Conservation (phyloP, 2,888 invertebrate genomes). For the Trachelus troglodyta region DNA sequence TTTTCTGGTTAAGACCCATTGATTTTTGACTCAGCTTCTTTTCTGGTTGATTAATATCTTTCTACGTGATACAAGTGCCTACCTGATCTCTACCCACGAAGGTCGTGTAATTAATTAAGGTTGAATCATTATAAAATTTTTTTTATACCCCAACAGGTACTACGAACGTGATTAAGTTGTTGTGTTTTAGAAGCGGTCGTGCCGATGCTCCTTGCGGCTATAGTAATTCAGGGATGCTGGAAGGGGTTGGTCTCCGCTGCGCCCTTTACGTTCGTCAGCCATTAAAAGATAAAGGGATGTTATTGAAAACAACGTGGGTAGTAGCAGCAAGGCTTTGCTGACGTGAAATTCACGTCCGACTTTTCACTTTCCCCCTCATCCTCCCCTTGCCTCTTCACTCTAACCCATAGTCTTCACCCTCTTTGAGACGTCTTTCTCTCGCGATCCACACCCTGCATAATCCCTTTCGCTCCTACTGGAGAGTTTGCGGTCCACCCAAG, state of each 20-base stretch:
- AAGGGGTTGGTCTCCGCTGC: background rate
- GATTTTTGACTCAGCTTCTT: background rate
- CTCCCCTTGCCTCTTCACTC: background rate
- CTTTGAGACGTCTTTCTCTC: background rate
- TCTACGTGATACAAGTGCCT: background rate
- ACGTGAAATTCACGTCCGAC: background rate
- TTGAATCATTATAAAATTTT: conserved; percentile 17
- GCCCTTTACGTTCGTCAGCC: background rate
- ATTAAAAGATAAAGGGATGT: conserved; percentile 17
- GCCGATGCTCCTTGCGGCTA: background rate
- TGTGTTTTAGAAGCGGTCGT: conserved; percentile 20
- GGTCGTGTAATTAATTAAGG: background rate
- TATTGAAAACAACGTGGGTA: conserved; percentile 16
- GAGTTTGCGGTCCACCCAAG: background rate
- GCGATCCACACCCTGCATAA: conserved; percentile 4
- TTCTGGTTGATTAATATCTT: background rate
- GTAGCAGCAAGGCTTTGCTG: background rate
- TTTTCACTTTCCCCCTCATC: background rate
- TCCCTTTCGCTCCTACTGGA: background rate
- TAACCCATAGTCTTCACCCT: conserved; percentile 16
- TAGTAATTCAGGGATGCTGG: background rate
- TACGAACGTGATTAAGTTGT: conserved; percentile 25
- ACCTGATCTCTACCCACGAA: background rate
- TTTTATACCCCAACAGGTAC: conserved; percentile 16
- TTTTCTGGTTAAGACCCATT: background rate